Conservation (phyloP, 2,113 vertebrate species). For the Garra rufa region DNA sequence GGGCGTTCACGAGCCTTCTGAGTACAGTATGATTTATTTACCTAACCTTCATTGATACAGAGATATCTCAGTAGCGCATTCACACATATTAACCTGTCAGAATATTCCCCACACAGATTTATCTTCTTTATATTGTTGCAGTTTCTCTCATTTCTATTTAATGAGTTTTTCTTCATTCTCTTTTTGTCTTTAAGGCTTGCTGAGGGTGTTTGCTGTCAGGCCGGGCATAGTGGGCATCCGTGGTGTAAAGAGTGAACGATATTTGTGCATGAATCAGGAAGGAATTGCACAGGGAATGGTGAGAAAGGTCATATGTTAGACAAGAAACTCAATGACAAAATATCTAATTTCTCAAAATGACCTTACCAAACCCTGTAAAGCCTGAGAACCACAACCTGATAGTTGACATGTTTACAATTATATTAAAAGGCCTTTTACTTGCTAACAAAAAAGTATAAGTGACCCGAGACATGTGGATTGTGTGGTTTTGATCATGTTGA, state of each 20-base stretch:
- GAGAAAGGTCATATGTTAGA: neutral
- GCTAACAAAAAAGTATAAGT: too few relatives aligned
- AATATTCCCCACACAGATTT: neutral
- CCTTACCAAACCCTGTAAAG: neutral
- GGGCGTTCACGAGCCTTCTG: constrained; percentile 69
- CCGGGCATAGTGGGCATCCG: constrained; percentile 71
- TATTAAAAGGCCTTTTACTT: too few relatives aligned
- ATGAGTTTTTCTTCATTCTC: neutral
- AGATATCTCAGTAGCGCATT: neutral
- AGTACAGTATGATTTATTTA: constrained; percentile 66
- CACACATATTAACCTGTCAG: neutral
- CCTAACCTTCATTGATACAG: neutral
- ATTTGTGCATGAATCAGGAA: constrained; percentile 69
- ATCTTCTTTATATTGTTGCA: constrained; percentile 8
- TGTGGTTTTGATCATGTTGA: too few relatives aligned
- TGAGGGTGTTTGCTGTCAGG: constrained; percentile 71
- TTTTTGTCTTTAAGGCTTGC: constrained; percentile 59
- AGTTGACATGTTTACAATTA: too few relatives aligned
- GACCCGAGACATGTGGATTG: too few relatives aligned
- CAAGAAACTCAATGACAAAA: neutral
- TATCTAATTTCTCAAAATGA: neutral
- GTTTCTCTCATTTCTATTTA: neutral
- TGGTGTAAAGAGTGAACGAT: constrained; percentile 67
- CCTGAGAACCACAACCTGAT: neutral
- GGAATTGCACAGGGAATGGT: constrained; percentile 68